These are phyloP conservation scores for Corydoras maculifer DNA, from an alignment of 2,113 vertebrate genomes.

Conservation along the genomic window DNA sequence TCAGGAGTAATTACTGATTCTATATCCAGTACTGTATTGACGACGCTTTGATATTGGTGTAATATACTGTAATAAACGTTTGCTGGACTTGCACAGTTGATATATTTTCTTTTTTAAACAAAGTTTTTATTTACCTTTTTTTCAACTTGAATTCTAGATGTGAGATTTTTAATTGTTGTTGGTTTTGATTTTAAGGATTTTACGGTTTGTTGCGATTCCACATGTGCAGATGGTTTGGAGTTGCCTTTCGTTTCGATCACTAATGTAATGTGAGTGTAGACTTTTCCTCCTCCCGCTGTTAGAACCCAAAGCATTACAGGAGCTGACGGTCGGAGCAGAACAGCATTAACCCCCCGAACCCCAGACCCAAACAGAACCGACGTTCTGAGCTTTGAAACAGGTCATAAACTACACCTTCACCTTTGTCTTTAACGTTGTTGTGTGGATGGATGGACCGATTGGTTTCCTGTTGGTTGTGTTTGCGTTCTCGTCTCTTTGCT, in stretches of 20 bases:
- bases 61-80: slow-evolving; percentile 86
- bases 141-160: slow-evolving; percentile 65
- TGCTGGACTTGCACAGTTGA: slow-evolving; percentile 98
- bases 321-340: too few relatives aligned
- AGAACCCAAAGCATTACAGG: too few relatives aligned
- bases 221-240: slow-evolving; percentile 23
- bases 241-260: slow-evolving; percentile 25
- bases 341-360: too few relatives aligned
- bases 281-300: slow-evolving; percentile 35
- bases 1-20: slow-evolving; percentile 88
- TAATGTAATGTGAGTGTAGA: slow-evolving; percentile 45
- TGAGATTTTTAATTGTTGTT: slow-evolving; percentile 47
- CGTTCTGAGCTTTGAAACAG: too few relatives aligned
- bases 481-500: slow-evolving; percentile 42
- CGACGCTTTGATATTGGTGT: slow-evolving; percentile 74
- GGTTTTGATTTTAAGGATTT: slow-evolving; percentile 42
- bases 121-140: slow-evolving; percentile 21
- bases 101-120: slow-evolving; percentile 70
- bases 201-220: slow-evolving; percentile 39
- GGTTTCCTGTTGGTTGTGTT: slow-evolving; percentile 10
- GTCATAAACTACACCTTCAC: too few relatives aligned
- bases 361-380: too few relatives aligned
- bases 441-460: too few relatives aligned
- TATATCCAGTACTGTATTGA: slow-evolving; percentile 91
- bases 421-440: too few relatives aligned